Evolutionary conservation across 92 coral and sea anemone species (phyloP), one percentile per base, ranked within the genome.

Genomic region (Umimayanthus kanabou): DNA sequence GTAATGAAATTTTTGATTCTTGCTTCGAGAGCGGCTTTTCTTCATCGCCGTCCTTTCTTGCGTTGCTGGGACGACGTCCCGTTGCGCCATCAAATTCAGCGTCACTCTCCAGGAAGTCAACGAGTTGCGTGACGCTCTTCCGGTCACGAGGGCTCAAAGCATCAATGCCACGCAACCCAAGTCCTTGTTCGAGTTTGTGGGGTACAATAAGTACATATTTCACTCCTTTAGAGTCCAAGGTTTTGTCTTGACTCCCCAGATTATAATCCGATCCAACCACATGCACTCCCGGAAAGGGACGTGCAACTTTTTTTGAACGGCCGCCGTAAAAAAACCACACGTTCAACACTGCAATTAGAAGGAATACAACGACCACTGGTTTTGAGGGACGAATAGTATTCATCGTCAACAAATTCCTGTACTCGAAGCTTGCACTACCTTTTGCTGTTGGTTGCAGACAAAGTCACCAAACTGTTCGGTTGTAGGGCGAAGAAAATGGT

Each of bases 311-410:
- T 5, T 37, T 28, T 9, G 65, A 39, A 37, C 20, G 40, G 5
- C 78, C 25, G 47, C 87, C 87, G n/a, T 83, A 83, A 37, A 83
- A 83, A 83, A 25, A 69, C 87, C 87, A 83, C 15, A 83, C 20
- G 61, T 83, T 83, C 66, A 83, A 45, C 78, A 83, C 42, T 8
- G 65, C 77, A 71, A 83, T 47, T 29, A 83, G 26, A 26, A 71
- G 74, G 20, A 83, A 28, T 47, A 70, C 76, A 47, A 47, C 7
- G 49, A 33, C 53, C 67, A 83, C 40, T 43, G 39, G 87, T 50
- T 83, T 83, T 15, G 87, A 83, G 26, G 43, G 45, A 26, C 87
- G 76, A 45, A 43, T 20, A 4, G 23, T 43, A 6, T 70, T 83
- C 87, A 83, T 83, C 37, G 66, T 49, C 16, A 61, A 61, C 47